Conservation (phyloP, 1,140 invertebrate genomes). For the Pseudomyrmex dendroicus region DNA sequence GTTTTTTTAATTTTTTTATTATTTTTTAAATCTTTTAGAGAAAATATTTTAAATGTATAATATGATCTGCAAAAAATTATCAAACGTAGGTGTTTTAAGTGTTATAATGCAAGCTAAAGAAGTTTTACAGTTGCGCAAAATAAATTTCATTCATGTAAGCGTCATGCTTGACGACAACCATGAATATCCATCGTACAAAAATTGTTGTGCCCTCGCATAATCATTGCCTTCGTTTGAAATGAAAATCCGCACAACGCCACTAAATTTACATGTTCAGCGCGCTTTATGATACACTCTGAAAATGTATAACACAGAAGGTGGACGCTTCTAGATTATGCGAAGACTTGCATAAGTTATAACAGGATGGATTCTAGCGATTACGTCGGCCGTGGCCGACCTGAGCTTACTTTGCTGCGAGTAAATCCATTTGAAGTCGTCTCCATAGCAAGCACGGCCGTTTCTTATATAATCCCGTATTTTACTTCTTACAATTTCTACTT, state of each 20-base stretch:
- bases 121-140: neutral
- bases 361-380: conserved; percentile 62
- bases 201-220: conserved; percentile 16
- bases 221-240: conserved; percentile 50
- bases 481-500: conserved; percentile 58
- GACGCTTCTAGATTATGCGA: conserved; percentile 55
- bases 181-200: conserved; percentile 44
- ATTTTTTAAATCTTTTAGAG: neutral
- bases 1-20: no score
- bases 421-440: conserved; percentile 61
- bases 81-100: neutral
- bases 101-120: conserved; percentile 30
- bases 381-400: conserved; percentile 38
- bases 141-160: conserved; percentile 32
- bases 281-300: conserved; percentile 37
- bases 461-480: conserved; percentile 47
- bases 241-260: conserved; percentile 38
- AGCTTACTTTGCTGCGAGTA: conserved; percentile 56
- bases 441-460: conserved; percentile 28
- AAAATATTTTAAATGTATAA: conserved; percentile 39
- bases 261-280: conserved; percentile 56
- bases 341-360: conserved; percentile 63
- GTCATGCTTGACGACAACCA: conserved; percentile 24
- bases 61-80: neutral
- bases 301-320: conserved; percentile 52